Percentiles rank a stretch among this genome's conserved stretches.
Evolutionary conservation across 2,888 invertebrate species (phyloP).

Genomic region (Lampropteryx suffumata): DNA sequence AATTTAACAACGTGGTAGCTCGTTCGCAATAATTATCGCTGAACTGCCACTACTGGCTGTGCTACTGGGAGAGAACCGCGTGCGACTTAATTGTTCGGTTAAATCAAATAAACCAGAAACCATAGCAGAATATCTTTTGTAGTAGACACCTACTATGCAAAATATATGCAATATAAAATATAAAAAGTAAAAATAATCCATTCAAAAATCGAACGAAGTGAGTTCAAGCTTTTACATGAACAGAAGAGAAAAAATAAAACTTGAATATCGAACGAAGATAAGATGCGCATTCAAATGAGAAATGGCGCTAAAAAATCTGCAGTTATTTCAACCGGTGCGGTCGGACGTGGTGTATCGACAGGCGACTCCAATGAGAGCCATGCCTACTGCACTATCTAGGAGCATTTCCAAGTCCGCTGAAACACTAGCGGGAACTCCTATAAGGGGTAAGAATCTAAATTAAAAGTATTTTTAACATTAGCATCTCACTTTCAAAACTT

Average conservation of each 20-base stretch:
- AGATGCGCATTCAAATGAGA: slow-evolving; percentile 40
- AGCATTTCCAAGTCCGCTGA: slow-evolving; percentile 73
- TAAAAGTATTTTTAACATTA: no score
- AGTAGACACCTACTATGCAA: no score
- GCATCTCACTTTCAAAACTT: no score
- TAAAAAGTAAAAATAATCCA: not conserved
- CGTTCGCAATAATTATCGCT: not conserved
- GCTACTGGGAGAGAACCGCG: not conserved
- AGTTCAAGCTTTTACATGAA: not conserved
- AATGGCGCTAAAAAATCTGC: slow-evolving; percentile 74
- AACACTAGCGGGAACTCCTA: slow-evolving; percentile 59
- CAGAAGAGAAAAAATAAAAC: slow-evolving; percentile 20
- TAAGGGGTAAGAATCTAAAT: slow-evolving; percentile 47
- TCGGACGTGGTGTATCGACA: slow-evolving; percentile 66
- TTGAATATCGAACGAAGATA: slow-evolving; percentile 39
- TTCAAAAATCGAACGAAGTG: slow-evolving; percentile 2
- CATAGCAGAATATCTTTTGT: not conserved
- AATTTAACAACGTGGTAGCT: slow-evolving; percentile 9
- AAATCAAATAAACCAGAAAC: slow-evolving; percentile 1
- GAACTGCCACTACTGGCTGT: not conserved
- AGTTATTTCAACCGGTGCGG: slow-evolving; percentile 62
- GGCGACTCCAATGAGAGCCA: slow-evolving; percentile 68
- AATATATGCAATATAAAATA: no score
- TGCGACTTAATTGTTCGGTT: no score
- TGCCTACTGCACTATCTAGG: slow-evolving; percentile 63